phyloP scores from a whole-genome alignment of 2,888 invertebrate species.

The Cephus pygmeus region DNA sequence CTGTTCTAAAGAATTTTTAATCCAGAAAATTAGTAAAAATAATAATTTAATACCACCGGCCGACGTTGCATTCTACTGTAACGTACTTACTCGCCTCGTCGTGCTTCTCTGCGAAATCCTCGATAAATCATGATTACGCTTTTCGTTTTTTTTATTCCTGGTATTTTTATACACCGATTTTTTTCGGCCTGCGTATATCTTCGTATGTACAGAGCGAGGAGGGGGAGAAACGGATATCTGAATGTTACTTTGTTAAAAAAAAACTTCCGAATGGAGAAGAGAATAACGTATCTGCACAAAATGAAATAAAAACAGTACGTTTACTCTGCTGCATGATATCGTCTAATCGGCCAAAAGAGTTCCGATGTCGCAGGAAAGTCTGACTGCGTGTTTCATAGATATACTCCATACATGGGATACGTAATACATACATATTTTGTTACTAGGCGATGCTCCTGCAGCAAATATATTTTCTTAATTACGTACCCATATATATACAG shows the following conservation, averaged over 20 bases:
- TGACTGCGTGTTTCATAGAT: not conserved
- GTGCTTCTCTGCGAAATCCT: conserved; percentile 12
- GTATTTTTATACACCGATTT: not conserved
- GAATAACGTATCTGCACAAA: not conserved
- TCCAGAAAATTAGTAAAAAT: conserved; percentile 17
- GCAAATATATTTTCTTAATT: not conserved
- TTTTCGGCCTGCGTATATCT: not conserved
- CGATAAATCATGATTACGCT: conserved; percentile 25
- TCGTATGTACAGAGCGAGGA: not conserved
- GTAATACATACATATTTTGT: not conserved
- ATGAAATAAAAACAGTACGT: not conserved
- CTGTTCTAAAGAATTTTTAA: conserved; percentile 8
- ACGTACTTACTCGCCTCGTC: conserved; percentile 7
- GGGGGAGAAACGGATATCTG: not conserved
- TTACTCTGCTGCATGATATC: not conserved
- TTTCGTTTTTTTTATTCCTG: conserved; percentile 7
- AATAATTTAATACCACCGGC: conserved; percentile 14
- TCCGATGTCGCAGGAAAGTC: not conserved
- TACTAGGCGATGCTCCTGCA: not conserved
- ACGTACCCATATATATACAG: not conserved
- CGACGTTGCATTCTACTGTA: conserved; percentile 8
- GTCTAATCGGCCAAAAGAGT: not conserved
- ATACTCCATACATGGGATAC: not conserved
- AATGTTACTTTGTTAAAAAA: not conserved
- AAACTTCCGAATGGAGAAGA: not conserved